phyloP scores from a whole-genome alignment of 2,888 invertebrate genomes.

The Melanophora roralis region DNA sequence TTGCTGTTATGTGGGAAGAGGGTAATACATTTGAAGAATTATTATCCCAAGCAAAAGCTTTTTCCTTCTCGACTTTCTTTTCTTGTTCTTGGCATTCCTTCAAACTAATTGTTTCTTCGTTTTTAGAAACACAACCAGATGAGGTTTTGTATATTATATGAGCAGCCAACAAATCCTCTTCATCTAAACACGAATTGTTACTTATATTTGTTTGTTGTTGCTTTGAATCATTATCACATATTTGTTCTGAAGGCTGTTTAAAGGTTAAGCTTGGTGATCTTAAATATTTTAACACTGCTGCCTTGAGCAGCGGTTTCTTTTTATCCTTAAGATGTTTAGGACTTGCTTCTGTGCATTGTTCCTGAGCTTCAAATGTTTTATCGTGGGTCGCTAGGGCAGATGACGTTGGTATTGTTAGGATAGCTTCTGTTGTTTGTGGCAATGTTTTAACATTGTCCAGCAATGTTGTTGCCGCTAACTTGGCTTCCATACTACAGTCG shows the following conservation, averaged over 20 bases:
- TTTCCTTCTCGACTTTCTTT: background rate
- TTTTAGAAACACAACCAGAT: background rate
- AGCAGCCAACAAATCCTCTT: constrained; percentile 5
- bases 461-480: constrained; percentile 24
- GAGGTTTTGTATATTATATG: constrained; percentile 29
- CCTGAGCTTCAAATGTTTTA: constrained; percentile 36
- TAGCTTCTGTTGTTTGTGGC: constrained; percentile 40
- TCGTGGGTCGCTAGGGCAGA: constrained; percentile 16
- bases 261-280: constrained; percentile 42
- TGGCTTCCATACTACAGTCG: constrained; percentile 28
- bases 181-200: constrained; percentile 16
- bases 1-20: background rate
- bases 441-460: constrained; percentile 44
- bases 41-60: background rate
- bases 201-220: background rate
- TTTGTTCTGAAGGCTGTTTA: constrained; percentile 34
- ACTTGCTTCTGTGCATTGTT: constrained; percentile 6
- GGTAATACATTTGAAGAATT: background rate
- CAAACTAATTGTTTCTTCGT: background rate
- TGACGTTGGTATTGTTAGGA: constrained; percentile 37
- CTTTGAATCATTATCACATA: constrained; percentile 39
- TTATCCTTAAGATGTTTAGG: constrained; percentile 31
- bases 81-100: background rate
- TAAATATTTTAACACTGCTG: constrained; percentile 28
- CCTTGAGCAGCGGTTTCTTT: constrained; percentile 48